Base-by-base conservation (phyloP, 1,140 invertebrate species). In the Bombyx mori region DNA sequence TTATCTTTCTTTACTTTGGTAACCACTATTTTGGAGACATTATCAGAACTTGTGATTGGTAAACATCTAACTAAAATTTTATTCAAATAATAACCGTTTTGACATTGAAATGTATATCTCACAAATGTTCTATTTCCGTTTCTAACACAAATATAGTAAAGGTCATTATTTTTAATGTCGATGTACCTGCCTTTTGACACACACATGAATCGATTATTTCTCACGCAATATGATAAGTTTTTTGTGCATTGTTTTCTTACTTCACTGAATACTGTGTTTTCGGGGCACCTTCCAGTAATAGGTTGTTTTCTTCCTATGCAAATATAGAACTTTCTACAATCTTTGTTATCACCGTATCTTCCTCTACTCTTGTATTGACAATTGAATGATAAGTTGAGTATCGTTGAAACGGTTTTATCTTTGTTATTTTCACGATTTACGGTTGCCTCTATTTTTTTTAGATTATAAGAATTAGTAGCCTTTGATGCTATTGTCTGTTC, bases 261-360 rank as follows among this genome's bases (percentile, higher is more conserved):
- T 44, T 83, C 76, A 61, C 82, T 87, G 45, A 82, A 87, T 45
- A 85, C 81, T 10, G 82, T 82, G 48, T 75, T 73, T 6, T 49
- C 50, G 44, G 82, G 82, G 57, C 84, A 87, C 44, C 52, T 61
- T 42, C 75, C 75, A 42, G 66, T 47, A 35, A 82, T 63, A 26
- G 77, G 75, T 56, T 65, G 42, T n/a, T 43, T 26, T 56, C 61
- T 67, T 42, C 77, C 76, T 10, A 75, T 63, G 52, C 84, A 87
- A 54, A 82, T 75, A 61, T 87, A 85, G 63, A 84, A 87, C 61
- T 77, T 82, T 42, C 64, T 71, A 55, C 84, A 87, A 55, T 85
- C 71, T 46, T 69, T 63, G 54, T 65, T 63, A 58, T 85, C 79
- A 7, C 74, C 56, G 61, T 76, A 85, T 73, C 74, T 81, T 0